Evolutionary conservation across 2,113 vertebrate species (phyloP).

Genomic region (Lipophrys pholis): DNA sequence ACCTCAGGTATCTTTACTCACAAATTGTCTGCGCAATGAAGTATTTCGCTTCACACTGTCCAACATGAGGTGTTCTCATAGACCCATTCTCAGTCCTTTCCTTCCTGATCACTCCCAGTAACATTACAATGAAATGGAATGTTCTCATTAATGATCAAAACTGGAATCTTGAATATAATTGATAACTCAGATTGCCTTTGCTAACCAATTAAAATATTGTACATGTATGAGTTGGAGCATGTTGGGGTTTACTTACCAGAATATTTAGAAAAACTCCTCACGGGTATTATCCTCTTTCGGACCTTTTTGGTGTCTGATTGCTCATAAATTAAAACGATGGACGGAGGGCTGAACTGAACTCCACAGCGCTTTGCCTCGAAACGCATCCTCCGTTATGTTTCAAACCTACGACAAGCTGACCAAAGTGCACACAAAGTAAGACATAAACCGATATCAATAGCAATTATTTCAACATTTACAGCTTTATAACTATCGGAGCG

Average conservation of each 20-base stretch:
- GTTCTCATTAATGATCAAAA: too few relatives aligned
- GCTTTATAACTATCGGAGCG: neutral
- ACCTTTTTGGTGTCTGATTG: constrained; percentile 74
- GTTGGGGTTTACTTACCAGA: constrained; percentile 84
- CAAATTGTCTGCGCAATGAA: too few relatives aligned
- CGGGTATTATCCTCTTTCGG: constrained; percentile 91
- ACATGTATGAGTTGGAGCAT: neutral
- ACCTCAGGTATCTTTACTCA: too few relatives aligned
- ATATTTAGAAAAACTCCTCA: constrained; percentile 88
- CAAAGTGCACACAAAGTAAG: neutral
- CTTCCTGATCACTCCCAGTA: too few relatives aligned
- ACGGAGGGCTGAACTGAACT: constrained; percentile 88
- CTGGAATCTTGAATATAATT: too few relatives aligned
- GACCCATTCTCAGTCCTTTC: too few relatives aligned
- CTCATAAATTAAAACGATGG: constrained; percentile 91
- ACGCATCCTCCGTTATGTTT: constrained; percentile 75
- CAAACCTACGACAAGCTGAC: neutral
- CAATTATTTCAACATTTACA: too few relatives aligned
- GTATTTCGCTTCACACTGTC: too few relatives aligned
- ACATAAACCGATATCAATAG: too few relatives aligned
- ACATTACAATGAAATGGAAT: too few relatives aligned
- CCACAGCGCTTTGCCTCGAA: constrained; percentile 90
- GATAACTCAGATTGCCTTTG: neutral
- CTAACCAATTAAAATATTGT: neutral
- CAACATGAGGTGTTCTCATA: too few relatives aligned